Evolutionary conservation across 2,797 vertebrate genomes (phyloP).

Genomic region (Strix occidentalis): DNA sequence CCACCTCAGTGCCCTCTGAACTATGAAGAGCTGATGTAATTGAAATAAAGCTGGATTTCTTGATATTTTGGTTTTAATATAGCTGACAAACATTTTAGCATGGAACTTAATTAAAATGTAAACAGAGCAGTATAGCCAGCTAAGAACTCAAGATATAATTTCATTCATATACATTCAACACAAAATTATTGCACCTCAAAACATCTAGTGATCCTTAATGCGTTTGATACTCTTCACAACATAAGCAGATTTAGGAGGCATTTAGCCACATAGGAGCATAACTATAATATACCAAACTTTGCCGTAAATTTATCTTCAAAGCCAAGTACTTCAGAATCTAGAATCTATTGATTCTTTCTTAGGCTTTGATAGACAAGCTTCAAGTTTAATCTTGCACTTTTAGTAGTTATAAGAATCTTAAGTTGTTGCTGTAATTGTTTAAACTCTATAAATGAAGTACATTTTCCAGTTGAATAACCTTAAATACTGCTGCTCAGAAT

Average conservation of each 20-base stretch:
- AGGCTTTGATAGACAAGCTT: not conserved
- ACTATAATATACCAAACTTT: not conserved
- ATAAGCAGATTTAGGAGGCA: not conserved
- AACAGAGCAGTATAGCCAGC: not conserved
- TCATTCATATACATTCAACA: not conserved
- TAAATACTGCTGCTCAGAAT: slow-evolving; percentile 25
- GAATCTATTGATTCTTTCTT: not conserved
- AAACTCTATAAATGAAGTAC: slow-evolving; percentile 45
- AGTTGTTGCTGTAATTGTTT: slow-evolving; percentile 31
- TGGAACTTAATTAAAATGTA: not conserved
- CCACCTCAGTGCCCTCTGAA: not conserved
- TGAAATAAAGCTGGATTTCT: not conserved
- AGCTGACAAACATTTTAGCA: not conserved
- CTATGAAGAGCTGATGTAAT: not conserved
- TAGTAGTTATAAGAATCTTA: not conserved
- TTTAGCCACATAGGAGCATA: not conserved
- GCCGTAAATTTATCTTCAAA: not conserved
- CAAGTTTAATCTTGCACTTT: not conserved
- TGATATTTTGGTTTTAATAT: not conserved
- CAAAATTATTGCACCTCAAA: not conserved
- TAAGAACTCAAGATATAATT: not conserved
- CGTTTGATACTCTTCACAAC: not conserved
- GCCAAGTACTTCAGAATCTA: not conserved
- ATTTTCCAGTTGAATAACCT: slow-evolving; percentile 53
- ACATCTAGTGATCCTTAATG: not conserved